Conservation (phyloP, 2,797 vertebrate species). For the Triplophysa yarkandensis region DNA sequence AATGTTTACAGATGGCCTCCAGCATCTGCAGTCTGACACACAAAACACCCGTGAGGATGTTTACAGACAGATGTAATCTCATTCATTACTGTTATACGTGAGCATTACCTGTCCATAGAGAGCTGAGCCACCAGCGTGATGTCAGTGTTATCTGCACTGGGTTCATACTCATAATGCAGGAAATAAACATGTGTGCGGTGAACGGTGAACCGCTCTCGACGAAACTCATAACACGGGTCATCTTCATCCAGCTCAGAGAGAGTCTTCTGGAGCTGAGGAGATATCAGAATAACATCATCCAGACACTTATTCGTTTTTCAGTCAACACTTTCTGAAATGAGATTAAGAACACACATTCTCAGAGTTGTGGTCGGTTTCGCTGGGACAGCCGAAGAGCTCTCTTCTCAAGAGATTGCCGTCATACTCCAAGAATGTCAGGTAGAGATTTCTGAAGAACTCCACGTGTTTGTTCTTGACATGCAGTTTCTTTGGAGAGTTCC, state of each 20-base stretch:
- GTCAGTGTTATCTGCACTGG: slow-evolving; percentile 82
- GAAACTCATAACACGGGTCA: slow-evolving; percentile 95
- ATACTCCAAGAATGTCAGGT: slow-evolving; percentile 95
- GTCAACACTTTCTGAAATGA: too few species aligned
- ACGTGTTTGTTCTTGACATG: slow-evolving; percentile 98
- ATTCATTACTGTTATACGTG: too few species aligned
- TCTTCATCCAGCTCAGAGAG: slow-evolving; percentile 95
- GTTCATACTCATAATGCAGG: slow-evolving; percentile 91
- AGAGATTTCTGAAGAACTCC: slow-evolving; percentile 96
- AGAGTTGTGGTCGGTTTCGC: slow-evolving; percentile 90
- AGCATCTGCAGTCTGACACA: slow-evolving; percentile 93
- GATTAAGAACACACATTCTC: too few species aligned
- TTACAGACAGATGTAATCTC: too few species aligned
- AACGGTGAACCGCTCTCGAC: slow-evolving; percentile 93
- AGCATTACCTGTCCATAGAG: slow-evolving; percentile 76
- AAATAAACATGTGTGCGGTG: slow-evolving; percentile 96
- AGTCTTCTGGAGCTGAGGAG: slow-evolving; percentile 91
- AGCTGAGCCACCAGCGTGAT: slow-evolving; percentile 97
- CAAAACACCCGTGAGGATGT: background rate
- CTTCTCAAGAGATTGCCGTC: slow-evolving; percentile 92
- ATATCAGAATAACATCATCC: slow-evolving; percentile 13
- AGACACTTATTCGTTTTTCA: too few species aligned
- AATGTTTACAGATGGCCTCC: slow-evolving; percentile 99
- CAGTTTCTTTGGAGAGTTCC: slow-evolving; percentile 98
- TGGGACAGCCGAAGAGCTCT: slow-evolving; percentile 95